phyloP scores from a whole-genome alignment of 2,888 invertebrate species.

The Dione vanillae region DNA sequence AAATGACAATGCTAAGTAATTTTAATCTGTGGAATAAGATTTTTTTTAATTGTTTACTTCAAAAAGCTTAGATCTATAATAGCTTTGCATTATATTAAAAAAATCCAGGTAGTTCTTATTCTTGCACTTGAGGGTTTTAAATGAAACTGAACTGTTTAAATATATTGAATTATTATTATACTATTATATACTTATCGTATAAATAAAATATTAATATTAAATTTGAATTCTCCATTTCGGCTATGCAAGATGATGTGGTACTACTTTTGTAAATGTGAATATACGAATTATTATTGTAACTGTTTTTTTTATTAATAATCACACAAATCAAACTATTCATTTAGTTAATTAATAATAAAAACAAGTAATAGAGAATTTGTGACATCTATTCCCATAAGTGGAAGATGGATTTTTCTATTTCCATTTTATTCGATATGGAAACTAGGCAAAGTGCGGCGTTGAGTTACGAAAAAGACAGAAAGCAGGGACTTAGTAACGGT shows the following conservation, averaged over 20 bases:
- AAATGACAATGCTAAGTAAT: background rate
- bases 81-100: too few species aligned
- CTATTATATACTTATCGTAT: background rate
- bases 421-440: too few species aligned
- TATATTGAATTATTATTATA: background rate
- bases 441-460: too few species aligned
- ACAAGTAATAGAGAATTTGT: too few species aligned
- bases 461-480: too few species aligned
- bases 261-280: conserved; percentile 37
- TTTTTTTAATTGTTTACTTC: conserved; percentile 23
- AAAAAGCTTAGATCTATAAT: too few species aligned
- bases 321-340: too few species aligned
- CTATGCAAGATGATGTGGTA: conserved; percentile 46
- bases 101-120: background rate
- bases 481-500: too few species aligned
- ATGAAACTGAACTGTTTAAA: background rate
- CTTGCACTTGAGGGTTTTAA: background rate
- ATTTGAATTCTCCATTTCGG: conserved; percentile 53
- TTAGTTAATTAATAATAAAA: too few species aligned
- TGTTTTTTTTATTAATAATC: conserved; percentile 32
- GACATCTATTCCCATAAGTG: too few species aligned
- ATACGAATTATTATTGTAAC: conserved; percentile 47
- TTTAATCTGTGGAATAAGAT: background rate
- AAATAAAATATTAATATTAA: background rate
- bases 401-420: too few species aligned